phyloP scores from a whole-genome alignment of 1,140 invertebrate genomes.

The Neodiprion virginianus region DNA sequence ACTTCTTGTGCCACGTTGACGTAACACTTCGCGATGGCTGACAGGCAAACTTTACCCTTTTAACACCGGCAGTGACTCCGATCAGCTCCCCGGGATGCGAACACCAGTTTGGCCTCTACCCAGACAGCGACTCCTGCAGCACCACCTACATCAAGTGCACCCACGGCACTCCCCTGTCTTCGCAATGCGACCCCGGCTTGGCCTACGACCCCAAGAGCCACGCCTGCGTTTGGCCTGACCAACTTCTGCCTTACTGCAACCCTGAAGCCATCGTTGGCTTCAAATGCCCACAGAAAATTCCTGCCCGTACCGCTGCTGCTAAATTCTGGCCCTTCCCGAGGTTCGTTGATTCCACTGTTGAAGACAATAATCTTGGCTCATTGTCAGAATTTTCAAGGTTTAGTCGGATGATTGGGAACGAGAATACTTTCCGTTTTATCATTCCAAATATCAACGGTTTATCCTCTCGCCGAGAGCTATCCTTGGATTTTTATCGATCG shows the following conservation, averaged over 20 bases:
- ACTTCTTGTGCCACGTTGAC: too few species aligned
- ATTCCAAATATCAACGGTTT: too few species aligned
- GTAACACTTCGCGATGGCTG: too few species aligned
- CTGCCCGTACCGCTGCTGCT: conserved; percentile 77
- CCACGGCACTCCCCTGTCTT: conserved; percentile 78
- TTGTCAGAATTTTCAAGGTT: too few species aligned
- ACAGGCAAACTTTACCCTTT: not conserved
- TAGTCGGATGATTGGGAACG: too few species aligned
- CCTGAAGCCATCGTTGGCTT: conserved; percentile 86
- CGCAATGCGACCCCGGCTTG: conserved; percentile 84
- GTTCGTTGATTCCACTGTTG: conserved; percentile 32
- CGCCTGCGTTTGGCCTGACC: conserved; percentile 92
- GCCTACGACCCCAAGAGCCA: conserved; percentile 89
- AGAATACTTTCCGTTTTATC: too few species aligned
- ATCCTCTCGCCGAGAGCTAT: too few species aligned
- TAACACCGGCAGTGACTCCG: conserved; percentile 72
- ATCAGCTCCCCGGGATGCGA: conserved; percentile 82
- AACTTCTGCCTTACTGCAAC: conserved; percentile 83
- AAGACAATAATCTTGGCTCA: too few species aligned
- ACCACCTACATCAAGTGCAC: conserved; percentile 87
- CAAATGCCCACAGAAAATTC: conserved; percentile 83
- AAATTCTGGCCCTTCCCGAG: conserved; percentile 90
- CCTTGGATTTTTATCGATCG: too few species aligned
- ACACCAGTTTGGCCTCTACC: conserved; percentile 88
- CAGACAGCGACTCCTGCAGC: conserved; percentile 79